A percentile compares a stretch with the other conserved stretches of the same genome.
phyloP scores from a whole-genome alignment of 1,140 invertebrate genomes.

The Aphis gossypii region DNA sequence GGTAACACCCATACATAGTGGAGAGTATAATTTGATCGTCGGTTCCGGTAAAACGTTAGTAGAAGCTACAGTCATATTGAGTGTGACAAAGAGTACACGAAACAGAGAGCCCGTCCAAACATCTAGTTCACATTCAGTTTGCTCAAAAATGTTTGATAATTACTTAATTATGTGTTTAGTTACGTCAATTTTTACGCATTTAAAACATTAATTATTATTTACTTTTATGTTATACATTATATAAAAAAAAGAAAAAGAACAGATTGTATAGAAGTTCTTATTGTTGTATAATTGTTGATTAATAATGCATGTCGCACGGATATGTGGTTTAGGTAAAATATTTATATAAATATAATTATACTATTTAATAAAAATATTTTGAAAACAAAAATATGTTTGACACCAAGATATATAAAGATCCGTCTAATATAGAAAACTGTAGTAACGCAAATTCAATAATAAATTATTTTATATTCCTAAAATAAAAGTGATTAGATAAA shows the following conservation, averaged over 20 bases:
- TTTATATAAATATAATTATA: constrained; percentile 33
- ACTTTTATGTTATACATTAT: constrained; percentile 23
- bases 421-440: not conserved
- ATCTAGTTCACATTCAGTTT: constrained; percentile 55
- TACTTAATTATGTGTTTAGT: constrained; percentile 44
- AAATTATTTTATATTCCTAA: constrained; percentile 53
- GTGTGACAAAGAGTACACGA: constrained; percentile 58
- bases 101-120: constrained; percentile 54
- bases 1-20: constrained; percentile 54
- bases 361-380: constrained; percentile 49
- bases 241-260: constrained; percentile 37
- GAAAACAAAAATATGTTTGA: constrained; percentile 32
- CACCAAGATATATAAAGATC: constrained; percentile 24
- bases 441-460: constrained; percentile 10
- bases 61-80: constrained; percentile 59
- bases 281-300: constrained; percentile 56
- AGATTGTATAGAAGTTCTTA: constrained; percentile 53
- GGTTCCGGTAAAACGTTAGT: constrained; percentile 60
- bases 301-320: constrained; percentile 40
- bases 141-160: constrained; percentile 52
- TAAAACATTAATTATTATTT: constrained; percentile 41
- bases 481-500: constrained; percentile 47
- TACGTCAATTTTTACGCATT: constrained; percentile 55
- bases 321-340: constrained; percentile 45
- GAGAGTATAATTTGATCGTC: constrained; percentile 60